Evolutionary conservation across 2,797 vertebrate species (phyloP), one percentile per base, ranked within the genome.

Genomic region (Lophotriccus pileatus): DNA sequence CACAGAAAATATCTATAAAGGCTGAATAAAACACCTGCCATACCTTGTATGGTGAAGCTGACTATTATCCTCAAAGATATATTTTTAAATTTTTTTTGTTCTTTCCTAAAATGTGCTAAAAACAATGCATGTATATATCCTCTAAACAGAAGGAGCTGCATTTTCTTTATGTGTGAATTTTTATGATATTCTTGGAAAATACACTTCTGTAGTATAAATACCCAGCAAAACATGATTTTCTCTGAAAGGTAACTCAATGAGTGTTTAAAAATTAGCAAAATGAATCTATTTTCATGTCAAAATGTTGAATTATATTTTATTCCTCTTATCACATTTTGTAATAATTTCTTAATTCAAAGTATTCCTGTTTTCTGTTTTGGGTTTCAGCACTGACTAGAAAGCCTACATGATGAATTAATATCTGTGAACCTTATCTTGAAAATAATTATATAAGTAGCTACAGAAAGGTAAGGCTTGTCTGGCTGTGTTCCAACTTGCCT

Each of bases 51-150:
- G n/a, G 14, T 60, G 21, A 22, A 88, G 10, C 17, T 78, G 34
- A 55, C 36, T 86, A 2, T 70, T 94, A 68, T 19, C 30, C 30
- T 52, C 34, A 55, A 68, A 91, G 14, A 25, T 28, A 46, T 3
- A 0, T n/a, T 59, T 8, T 1, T 62, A 22, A 2, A 1, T 34
- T 20, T 64, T 58, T 37, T 63, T 46, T 0, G 4, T 73, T 75
- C 1, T 68, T 90, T 81, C 37, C 59, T 55, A 30, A 72, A 50
- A 41, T 43, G 3, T 41, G 20, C 17, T 82, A 36, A 69, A 92
- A 59, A 0, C 22, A 62, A 46, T 25, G 43, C 12, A 30, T 2
- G 0, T 14, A 5, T 52, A 9, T 52, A 14, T 34, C 24, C 23
- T 86, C 15, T 68, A 37, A 70, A 44, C 9, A 53, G 27, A 60